Evolutionary conservation across 2,888 invertebrate genomes (phyloP).

Genomic region (Crepidodera aurea): DNA sequence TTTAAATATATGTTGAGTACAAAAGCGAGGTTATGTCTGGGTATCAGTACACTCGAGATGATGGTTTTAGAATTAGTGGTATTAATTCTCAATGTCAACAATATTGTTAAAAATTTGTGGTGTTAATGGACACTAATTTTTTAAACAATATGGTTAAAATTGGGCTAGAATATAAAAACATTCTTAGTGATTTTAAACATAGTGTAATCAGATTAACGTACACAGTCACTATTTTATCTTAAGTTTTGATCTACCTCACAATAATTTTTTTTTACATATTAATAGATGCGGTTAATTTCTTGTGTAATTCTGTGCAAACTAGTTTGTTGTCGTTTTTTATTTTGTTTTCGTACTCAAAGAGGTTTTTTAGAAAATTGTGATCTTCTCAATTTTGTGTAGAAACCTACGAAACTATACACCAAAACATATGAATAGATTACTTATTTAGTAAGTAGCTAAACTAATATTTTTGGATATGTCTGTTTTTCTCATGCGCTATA

Average conservation of each 20-base stretch:
- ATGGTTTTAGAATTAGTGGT: too few species aligned
- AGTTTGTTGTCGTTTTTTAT: constrained; percentile 4
- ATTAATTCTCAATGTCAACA: too few species aligned
- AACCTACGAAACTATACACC: constrained; percentile 24
- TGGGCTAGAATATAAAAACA: neutral
- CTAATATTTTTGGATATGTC: constrained; percentile 14
- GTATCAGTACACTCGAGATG: too few species aligned
- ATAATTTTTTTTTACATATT: constrained; percentile 3
- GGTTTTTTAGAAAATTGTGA: constrained; percentile 26
- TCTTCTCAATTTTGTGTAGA: constrained; percentile 21
- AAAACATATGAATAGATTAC: constrained; percentile 26
- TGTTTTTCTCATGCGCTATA: constrained; percentile 4
- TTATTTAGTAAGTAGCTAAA: constrained; percentile 19
- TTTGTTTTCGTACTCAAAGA: constrained; percentile 19
- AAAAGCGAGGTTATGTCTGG: too few species aligned
- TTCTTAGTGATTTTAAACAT: neutral
- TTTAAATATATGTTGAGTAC: too few species aligned
- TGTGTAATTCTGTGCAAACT: constrained; percentile 26
- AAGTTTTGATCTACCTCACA: constrained; percentile 7
- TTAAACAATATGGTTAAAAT: too few species aligned
- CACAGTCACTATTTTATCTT: neutral
- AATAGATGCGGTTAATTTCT: neutral
- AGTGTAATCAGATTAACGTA: neutral
- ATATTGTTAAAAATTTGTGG: too few species aligned
- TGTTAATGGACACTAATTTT: too few species aligned